Evolutionary conservation across 2,797 vertebrate genomes (phyloP), one percentile per base, ranked within the genome.

Genomic region (Euthynnus affinis): DNA sequence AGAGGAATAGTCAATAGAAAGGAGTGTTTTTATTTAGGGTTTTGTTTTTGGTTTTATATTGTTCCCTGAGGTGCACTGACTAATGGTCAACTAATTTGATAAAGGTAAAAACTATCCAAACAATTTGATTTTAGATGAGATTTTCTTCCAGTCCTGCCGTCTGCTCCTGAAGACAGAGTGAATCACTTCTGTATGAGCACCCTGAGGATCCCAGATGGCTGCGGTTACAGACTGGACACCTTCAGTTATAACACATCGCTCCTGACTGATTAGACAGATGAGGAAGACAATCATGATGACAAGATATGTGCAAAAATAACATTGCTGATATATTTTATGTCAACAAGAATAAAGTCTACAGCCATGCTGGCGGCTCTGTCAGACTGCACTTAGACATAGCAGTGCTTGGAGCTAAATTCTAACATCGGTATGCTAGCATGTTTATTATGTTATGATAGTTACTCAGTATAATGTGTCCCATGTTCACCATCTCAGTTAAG

Each of bases 201-300:
- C 58, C 15, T 12, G 10, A 82, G 71, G 73, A 84, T 64, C 32
- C 44, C 69, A 83, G 63, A 79, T 73, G 76, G 79, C 62, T 65
- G 70, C 40, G 42, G 58, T 60, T 72, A 49, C 34, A 70, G 51
- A 73, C 40, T 32, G 71, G 65, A 82, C 69, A 62, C 37, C 53
- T 57, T 77, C 27, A 63, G 40, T 61, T 55, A 56, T 18, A 65
- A 17, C 18, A 69, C 75, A 59, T 10, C 14, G 2, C 14, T 73
- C 44, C 25, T 71, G n/a, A 71, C 29, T 71, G 40, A 56, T 55
- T 66, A 27, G 58, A 44, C 17, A 46, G 44, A n/a, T 13, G 18
- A 65, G 25, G 18, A 20, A 44, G 27, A 63, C 27, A 63, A 37
- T 69, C 20, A 76, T 44, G 5, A 40, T 37, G 17, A 63, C 20